Percentiles rank a stretch among this genome's conserved stretches.
These are phyloP conservation scores for Mycetomoellerius zeteki DNA, from an alignment of 1,140 invertebrate genomes.

Conservation along the genomic window DNA sequence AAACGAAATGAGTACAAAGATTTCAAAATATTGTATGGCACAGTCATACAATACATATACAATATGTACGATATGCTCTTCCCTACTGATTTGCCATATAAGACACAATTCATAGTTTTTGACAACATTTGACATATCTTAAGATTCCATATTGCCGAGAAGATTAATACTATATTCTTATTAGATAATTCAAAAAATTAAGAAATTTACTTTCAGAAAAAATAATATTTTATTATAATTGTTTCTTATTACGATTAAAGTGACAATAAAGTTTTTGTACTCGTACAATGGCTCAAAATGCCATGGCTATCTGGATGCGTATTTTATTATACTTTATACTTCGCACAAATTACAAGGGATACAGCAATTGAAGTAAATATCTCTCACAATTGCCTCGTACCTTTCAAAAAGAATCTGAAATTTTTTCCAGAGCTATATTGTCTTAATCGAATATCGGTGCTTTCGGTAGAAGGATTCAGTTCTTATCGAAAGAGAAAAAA, in stretches of 20 bases:
- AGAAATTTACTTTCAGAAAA: background rate
- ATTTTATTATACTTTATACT: background rate
- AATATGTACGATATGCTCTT: no score
- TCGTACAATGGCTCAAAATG: no score
- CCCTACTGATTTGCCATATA: no score
- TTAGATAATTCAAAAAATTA: background rate
- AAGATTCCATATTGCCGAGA: no score
- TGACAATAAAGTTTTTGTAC: background rate
- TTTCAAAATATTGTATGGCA: no score
- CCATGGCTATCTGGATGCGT: no score
- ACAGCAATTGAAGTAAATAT: background rate
- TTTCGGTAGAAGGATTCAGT: conserved; percentile 14
- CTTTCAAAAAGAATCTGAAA: conserved; percentile 13
- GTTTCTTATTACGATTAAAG: background rate
- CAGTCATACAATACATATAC: no score
- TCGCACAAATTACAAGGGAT: background rate
- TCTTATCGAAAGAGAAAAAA: background rate
- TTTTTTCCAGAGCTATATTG: background rate
- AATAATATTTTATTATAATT: background rate
- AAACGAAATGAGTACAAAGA: no score
- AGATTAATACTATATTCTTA: background rate
- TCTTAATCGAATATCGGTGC: conserved; percentile 13
- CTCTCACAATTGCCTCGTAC: background rate
- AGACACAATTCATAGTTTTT: no score
- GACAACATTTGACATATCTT: no score